These are phyloP conservation scores for Pelagia noctiluca DNA, from an alignment of 30 jellyfish, hydroid and myxozoan species.

Conservation along the genomic window DNA sequence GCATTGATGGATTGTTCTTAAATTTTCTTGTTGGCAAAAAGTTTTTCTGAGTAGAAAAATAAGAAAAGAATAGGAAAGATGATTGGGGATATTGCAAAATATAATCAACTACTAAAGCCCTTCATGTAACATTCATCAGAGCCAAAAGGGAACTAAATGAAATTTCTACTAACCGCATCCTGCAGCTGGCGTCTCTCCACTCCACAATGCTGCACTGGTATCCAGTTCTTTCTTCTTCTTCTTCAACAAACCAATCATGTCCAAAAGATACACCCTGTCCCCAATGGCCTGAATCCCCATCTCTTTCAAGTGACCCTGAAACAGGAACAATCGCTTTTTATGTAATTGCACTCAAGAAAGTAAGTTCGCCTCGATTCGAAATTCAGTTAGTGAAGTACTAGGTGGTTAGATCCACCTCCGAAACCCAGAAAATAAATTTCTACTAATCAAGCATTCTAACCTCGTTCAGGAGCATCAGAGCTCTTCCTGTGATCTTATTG, in stretches of 20 bases:
- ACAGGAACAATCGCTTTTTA: too few relatives aligned
- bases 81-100: too few relatives aligned
- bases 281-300: slow-evolving; percentile 97
- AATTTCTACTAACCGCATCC: slow-evolving; percentile 72
- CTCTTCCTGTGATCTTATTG: slow-evolving; percentile 92
- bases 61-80: too few relatives aligned
- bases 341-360: too few relatives aligned
- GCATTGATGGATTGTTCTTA: too few relatives aligned
- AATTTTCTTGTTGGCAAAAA: too few relatives aligned
- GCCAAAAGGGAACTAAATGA: not conserved
- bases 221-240: slow-evolving; percentile 91
- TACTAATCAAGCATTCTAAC: too few relatives aligned
- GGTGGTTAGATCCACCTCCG: too few relatives aligned
- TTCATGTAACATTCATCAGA: not conserved
- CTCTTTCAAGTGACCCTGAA: slow-evolving; percentile 92
- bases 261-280: slow-evolving; percentile 91
- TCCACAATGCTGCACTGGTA: slow-evolving; percentile 95
- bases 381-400: too few relatives aligned
- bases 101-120: not conserved
- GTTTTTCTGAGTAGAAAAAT: too few relatives aligned
- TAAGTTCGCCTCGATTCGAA: too few relatives aligned
- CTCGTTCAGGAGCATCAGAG: slow-evolving; percentile 86
- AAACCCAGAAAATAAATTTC: too few relatives aligned
- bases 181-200: slow-evolving; percentile 98
- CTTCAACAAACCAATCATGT: slow-evolving; percentile 85